Evolutionary conservation across 2,888 invertebrate species (phyloP).

Genomic region (Adelognathus sp.): DNA sequence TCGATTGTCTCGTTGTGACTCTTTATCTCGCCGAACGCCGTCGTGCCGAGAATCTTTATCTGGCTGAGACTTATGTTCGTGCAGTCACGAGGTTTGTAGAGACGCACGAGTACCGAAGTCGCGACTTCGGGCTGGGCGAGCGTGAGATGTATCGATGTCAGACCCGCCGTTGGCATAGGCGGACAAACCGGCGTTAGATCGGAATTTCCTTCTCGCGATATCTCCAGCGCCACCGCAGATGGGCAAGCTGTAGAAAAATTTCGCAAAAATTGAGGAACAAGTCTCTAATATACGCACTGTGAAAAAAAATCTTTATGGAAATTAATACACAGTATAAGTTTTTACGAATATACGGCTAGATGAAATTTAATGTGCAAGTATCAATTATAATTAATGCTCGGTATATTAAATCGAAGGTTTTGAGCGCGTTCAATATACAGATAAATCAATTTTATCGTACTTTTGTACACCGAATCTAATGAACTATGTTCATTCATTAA

Average conservation of each 20-base stretch:
- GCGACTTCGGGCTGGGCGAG: constrained; percentile 93
- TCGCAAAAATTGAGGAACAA: background rate
- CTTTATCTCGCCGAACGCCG: constrained; percentile 87
- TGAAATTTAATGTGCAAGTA: no score
- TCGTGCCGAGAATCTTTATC: constrained; percentile 91
- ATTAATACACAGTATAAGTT: no score
- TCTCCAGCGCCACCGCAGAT: constrained; percentile 93
- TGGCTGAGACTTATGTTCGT: constrained; percentile 94
- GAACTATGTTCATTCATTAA: no score
- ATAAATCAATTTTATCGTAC: no score
- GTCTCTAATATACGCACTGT: no score
- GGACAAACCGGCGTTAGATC: constrained; percentile 92
- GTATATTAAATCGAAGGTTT: no score
- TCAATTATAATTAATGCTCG: no score
- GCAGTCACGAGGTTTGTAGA: constrained; percentile 94
- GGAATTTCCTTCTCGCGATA: constrained; percentile 90
- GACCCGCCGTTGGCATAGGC: constrained; percentile 92
- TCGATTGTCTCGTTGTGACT: constrained; percentile 81
- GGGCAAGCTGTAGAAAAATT: constrained; percentile 87
- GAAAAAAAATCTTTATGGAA: no score
- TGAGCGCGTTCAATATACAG: no score
- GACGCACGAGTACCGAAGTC: constrained; percentile 89
- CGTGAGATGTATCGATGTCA: constrained; percentile 92
- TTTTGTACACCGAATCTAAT: no score
- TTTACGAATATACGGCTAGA: no score